Evolutionary conservation across 2,888 invertebrate species (phyloP), one percentile per base, ranked within the genome.

Genomic region (Dione vanillae): DNA sequence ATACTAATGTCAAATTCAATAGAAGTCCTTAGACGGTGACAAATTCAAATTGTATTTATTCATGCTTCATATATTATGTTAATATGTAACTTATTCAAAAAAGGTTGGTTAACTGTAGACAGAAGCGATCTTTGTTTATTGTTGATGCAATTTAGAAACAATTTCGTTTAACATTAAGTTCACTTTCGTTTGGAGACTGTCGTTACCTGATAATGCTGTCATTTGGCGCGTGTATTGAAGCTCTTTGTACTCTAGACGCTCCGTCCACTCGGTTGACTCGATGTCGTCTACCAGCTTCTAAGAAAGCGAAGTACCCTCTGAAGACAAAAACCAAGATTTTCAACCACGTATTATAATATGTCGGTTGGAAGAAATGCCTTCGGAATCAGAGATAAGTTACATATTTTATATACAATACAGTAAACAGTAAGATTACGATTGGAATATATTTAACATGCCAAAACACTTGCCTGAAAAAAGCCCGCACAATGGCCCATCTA

Each of bases 401-500:
- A 27, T 27, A 27, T 27, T 27, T 2, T 27, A 27, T 27, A 27
- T 5, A 27, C 5, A 27, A 3, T 27, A 27, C 27, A 27, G 27
- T 27, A 27, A n/a, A n/a, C n/a, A n/a, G n/a, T n/a, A n/a, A n/a
- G n/a, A n/a, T n/a, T n/a, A n/a, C n/a, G n/a, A n/a, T n/a, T n/a
- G n/a, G n/a, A n/a, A n/a, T n/a, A n/a, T n/a, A n/a, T n/a, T n/a
- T n/a, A n/a, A 2, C 5, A 27, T 27, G 27, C 27, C n/a, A n/a
- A 16, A 16, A 9, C 20, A 58, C 11, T 61, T 67, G 93, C 94
- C 94, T 92, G 87, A 97, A 98, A 91, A 98, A 98, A 0, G 98
- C 98, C 73, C 98, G 94, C 19, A 98, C 95, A 77, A 98, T 98
- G 10, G 98, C 98, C 98, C 98, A 98, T 69, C 98, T 95, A 84